phyloP scores from a whole-genome alignment of 1,140 invertebrate genomes.

The Ditylenchus dipsaci region DNA sequence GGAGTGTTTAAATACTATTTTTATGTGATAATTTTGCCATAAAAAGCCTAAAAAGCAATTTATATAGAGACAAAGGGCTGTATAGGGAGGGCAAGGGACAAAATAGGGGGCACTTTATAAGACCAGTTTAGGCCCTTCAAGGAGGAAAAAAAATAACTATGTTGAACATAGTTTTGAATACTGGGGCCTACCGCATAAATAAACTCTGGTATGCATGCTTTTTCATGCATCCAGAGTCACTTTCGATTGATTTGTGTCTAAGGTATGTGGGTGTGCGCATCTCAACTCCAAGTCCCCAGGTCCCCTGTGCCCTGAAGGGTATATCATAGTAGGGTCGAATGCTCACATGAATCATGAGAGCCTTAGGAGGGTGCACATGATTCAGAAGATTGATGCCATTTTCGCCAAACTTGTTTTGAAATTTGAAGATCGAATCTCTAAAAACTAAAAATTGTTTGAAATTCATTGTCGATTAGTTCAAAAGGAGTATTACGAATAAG shows the following conservation, averaged over 20 bases:
- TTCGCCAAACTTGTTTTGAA: constrained; percentile 29
- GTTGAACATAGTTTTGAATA: too few species aligned
- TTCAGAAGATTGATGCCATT: constrained; percentile 35
- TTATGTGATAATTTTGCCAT: too few species aligned
- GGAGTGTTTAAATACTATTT: too few species aligned
- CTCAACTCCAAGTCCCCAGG: too few species aligned
- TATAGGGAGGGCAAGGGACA: too few species aligned
- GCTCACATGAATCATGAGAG: constrained; percentile 19
- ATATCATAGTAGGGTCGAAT: background rate
- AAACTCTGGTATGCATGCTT: too few species aligned
- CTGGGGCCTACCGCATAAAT: too few species aligned
- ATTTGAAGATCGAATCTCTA: constrained; percentile 29
- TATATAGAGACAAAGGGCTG: background rate
- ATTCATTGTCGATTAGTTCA: background rate
- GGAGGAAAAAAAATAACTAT: too few species aligned
- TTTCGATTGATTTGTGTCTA: too few species aligned
- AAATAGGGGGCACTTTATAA: background rate
- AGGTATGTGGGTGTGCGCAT: too few species aligned
- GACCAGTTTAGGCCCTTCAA: background rate
- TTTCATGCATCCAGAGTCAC: too few species aligned
- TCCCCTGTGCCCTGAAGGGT: too few species aligned
- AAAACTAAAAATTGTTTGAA: background rate
- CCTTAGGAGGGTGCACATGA: constrained; percentile 34
- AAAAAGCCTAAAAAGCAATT: background rate
- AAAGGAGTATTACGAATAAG: constrained; percentile 5